Evolutionary conservation across 1,140 invertebrate species (phyloP).

Genomic region (Patella vulgata): DNA sequence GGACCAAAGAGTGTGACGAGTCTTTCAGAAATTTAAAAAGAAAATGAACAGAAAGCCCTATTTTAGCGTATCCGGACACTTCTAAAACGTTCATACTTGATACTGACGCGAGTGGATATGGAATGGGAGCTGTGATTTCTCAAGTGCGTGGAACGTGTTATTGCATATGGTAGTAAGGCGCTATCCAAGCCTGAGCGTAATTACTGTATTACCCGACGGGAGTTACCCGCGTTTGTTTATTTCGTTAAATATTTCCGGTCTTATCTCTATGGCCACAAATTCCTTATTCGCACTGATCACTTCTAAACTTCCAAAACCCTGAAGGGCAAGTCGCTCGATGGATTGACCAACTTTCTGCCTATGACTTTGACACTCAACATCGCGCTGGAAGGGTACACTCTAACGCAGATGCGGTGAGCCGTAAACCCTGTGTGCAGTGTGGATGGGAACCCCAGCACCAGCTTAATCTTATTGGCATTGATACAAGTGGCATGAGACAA

Average conservation of each 20-base stretch:
- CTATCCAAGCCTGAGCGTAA: constrained; percentile 30
- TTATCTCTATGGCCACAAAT: constrained; percentile 28
- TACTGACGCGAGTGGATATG: constrained; percentile 33
- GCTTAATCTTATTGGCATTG: not conserved
- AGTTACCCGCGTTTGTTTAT: constrained; percentile 43
- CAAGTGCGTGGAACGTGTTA: constrained; percentile 36
- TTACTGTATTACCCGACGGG: constrained; percentile 42
- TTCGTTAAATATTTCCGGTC: constrained; percentile 39
- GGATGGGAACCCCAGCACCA: constrained; percentile 13
- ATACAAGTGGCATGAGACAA: too few relatives aligned
- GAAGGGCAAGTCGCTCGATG: constrained; percentile 16
- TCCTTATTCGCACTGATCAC: constrained; percentile 13
- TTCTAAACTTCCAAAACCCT: constrained; percentile 11
- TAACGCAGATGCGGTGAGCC: not conserved
- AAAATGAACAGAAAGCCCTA: constrained; percentile 19
- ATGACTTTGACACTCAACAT: constrained; percentile 2
- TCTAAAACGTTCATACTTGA: constrained; percentile 28
- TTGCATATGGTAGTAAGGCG: constrained; percentile 27
- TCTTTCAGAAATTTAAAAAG: constrained; percentile 27
- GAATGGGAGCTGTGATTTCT: constrained; percentile 46
- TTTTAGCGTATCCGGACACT: constrained; percentile 26
- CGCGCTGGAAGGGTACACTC: not conserved
- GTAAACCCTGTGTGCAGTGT: constrained; percentile 4
- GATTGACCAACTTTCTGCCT: constrained; percentile 1
- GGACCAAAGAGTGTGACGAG: constrained; percentile 25